phyloP scores from a whole-genome alignment of 2,888 invertebrate species.

The Callinectes sapidus region DNA sequence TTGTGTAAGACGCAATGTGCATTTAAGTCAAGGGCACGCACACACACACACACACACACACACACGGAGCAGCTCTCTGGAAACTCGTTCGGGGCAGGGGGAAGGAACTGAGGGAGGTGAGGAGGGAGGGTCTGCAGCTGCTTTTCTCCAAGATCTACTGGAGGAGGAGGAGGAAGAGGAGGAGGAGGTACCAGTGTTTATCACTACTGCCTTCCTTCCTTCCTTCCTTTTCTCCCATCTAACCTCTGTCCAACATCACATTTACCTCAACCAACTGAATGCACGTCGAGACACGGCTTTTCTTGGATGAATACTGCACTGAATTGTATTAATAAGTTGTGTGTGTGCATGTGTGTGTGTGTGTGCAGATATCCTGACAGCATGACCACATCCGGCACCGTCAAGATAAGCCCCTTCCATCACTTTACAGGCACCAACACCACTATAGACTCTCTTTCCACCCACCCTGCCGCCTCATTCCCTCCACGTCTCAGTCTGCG shows the following conservation, averaged over 20 bases:
- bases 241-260: background rate
- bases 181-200: too few relatives aligned
- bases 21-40: background rate
- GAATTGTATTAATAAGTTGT: background rate
- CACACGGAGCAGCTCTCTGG: slow-evolving; percentile 15
- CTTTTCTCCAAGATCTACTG: background rate
- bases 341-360: slow-evolving; percentile 3
- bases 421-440: background rate
- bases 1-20: background rate
- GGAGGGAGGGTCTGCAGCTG: background rate
- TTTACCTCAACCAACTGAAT: background rate
- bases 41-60: slow-evolving; percentile 36
- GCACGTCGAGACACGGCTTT: background rate
- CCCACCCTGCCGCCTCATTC: background rate
- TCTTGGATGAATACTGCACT: background rate
- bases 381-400: background rate
- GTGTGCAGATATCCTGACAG: background rate
- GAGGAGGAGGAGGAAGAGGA: too few relatives aligned
- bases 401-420: background rate
- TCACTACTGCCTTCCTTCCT: background rate
- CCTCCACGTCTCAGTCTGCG: background rate
- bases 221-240: background rate
- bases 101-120: background rate
- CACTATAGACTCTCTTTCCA: background rate
- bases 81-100: background rate